Conservation (phyloP, 2,888 invertebrate species). For the Tetropium fuscum region DNA sequence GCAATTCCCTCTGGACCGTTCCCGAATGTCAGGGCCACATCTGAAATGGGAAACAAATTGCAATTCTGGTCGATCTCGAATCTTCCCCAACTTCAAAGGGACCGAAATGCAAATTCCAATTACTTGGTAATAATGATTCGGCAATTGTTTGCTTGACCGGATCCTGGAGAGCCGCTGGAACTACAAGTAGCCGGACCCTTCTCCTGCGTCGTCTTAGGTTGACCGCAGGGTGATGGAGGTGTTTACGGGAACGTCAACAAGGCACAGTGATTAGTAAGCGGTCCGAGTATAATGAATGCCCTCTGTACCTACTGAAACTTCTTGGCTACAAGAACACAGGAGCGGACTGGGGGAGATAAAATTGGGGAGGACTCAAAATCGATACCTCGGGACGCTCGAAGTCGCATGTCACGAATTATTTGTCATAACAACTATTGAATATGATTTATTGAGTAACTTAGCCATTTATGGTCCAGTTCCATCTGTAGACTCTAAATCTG, state of each 20-base stretch:
- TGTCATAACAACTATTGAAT: too few species aligned
- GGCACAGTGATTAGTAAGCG: constrained; percentile 60
- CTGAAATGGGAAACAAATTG: constrained; percentile 43
- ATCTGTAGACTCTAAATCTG: too few species aligned
- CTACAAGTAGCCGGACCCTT: background rate
- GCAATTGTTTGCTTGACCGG: constrained; percentile 56
- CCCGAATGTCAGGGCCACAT: constrained; percentile 40
- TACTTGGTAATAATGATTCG: constrained; percentile 56
- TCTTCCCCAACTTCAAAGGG: constrained; percentile 47
- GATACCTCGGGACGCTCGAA: too few species aligned
- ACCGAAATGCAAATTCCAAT: constrained; percentile 57
- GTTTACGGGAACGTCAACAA: constrained; percentile 58
- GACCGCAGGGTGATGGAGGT: constrained; percentile 61
- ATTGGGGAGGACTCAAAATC: too few species aligned
- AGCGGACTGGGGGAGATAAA: too few species aligned
- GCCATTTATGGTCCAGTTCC: too few species aligned
- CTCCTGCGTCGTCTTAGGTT: constrained; percentile 37
- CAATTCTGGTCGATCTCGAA: constrained; percentile 49
- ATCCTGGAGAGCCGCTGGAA: constrained; percentile 38
- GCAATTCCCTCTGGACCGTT: too few species aligned
- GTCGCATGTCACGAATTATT: too few species aligned
- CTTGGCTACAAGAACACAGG: constrained; percentile 22
- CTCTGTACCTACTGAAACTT: constrained; percentile 47
- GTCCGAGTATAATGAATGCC: constrained; percentile 59
- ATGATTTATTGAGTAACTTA: too few species aligned